Percentiles rank a stretch among this genome's conserved stretches.
These are phyloP conservation scores for Neolamprologus sp. DNA, from an alignment of 2,113 vertebrate species.

Conservation along the genomic window DNA sequence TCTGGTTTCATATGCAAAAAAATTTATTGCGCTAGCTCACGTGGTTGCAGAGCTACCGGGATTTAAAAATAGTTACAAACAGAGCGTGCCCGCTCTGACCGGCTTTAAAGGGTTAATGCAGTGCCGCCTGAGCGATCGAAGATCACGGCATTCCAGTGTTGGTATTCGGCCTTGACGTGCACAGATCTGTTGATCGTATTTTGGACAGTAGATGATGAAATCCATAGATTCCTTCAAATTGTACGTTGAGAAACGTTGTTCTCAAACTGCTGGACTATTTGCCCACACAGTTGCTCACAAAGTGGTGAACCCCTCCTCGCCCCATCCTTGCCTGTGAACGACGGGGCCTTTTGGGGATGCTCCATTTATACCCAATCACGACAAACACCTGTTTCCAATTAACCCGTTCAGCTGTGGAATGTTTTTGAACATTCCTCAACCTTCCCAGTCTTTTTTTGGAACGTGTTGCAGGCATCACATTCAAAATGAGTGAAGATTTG, in stretches of 20 bases:
- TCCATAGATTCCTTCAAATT: background rate
- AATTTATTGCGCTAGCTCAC: rapidly evolving
- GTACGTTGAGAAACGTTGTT: background rate
- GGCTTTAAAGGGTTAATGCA: background rate
- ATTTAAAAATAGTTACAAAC: no score
- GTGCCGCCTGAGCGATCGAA: background rate
- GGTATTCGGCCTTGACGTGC: background rate
- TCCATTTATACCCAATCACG: background rate
- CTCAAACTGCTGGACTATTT: background rate
- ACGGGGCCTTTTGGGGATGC: background rate
- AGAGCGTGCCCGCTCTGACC: no score
- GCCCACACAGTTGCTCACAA: background rate
- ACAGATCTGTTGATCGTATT: background rate
- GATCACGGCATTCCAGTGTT: background rate
- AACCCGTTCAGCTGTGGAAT: background rate
- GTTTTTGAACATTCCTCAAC: background rate
- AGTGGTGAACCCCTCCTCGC: background rate
- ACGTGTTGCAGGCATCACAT: background rate
- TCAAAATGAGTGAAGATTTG: background rate
- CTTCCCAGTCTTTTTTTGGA: background rate
- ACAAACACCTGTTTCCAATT: background rate
- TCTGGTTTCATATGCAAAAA: no score
- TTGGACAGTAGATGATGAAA: background rate
- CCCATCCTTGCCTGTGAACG: background rate
- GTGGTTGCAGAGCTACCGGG: rapidly evolving